Base-by-base conservation (phyloP, 2,888 invertebrate species). In the Halocaridina rubra region DNA sequence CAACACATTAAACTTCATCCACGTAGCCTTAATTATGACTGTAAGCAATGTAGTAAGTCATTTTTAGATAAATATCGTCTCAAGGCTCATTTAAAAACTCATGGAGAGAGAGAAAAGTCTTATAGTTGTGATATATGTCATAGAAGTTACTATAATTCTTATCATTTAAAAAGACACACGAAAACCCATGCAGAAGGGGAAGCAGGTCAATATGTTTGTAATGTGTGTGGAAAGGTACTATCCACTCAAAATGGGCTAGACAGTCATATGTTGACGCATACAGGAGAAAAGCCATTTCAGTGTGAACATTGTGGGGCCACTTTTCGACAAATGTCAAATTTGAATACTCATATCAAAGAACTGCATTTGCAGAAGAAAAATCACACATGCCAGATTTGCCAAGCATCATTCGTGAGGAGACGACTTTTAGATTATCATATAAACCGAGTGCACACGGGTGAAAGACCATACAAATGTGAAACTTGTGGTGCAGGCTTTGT, bases 291-390 rank as follows among this genome's bases (percentile, higher is more conserved):
- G 61, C 90, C 90, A 13, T 90, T 89, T 90, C 93, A 94, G 88
- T 96, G 96, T 90, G 95, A 95, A 88, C 92, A 94, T 75, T 96
- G 96, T 90, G 94, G 94, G 1, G 94, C 95, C 0, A 93, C 94
- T 0, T 96, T 96, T 91, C 94, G 95, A 22, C 96, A 96, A 91
- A 92, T 95, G 22, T 94, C 95, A 39, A 96, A 96, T 91, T 92
- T 96, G 88, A 95, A 95, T 90, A 95, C 95, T 0, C 96, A 96
- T 90, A 94, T 94, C 86, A 92, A 95, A 10, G 95, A 95, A 1
- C 96, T 95, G 0, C 96, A 96, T 90, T 93, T 94, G 72, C 87
- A 89, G 74, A 80, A 94, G 95, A 90, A 95, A 95, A 90, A 94
- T 33, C 85, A 85, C 59, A 74, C 85, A 16, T 88, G 88, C 69